A percentile compares a stretch with the other conserved stretches of the same genome.
phyloP scores from a whole-genome alignment of 2,113 vertebrate genomes.

The Corythornis vintsioides region DNA sequence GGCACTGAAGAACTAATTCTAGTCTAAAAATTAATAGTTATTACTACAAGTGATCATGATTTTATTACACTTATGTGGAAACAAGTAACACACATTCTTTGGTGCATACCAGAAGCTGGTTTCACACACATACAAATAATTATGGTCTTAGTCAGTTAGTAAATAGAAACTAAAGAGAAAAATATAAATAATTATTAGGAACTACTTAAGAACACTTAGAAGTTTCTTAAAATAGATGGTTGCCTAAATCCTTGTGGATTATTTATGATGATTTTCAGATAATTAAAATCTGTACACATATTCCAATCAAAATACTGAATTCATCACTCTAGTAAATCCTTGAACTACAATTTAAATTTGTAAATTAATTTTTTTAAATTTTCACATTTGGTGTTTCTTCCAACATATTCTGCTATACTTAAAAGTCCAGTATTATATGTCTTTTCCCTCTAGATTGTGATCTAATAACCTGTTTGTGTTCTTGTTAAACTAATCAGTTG shows the following conservation, averaged over 20 bases:
- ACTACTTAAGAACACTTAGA: neutral
- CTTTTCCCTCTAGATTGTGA: neutral
- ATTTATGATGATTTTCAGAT: neutral
- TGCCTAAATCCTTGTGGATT: neutral
- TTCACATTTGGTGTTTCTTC: neutral
- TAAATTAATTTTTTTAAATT: neutral
- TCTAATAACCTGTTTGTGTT: neutral
- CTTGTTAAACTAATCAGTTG: neutral
- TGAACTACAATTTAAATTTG: neutral
- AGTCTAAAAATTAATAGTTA: neutral
- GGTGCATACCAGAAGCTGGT: conserved; percentile 2
- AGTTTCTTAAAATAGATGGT: neutral
- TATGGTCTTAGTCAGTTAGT: neutral
- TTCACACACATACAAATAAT: neutral
- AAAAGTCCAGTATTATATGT: neutral
- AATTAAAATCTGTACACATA: neutral
- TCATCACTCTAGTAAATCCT: neutral
- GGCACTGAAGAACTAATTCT: neutral
- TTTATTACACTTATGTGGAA: neutral
- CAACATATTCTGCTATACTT: neutral
- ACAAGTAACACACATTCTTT: neutral
- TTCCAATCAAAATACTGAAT: neutral
- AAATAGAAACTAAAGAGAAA: conserved; percentile 39
- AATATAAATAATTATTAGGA: neutral
- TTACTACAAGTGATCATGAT: neutral